Evolutionary conservation across 2,797 vertebrate species (phyloP).

Genomic region (Helarctos malayanus): DNA sequence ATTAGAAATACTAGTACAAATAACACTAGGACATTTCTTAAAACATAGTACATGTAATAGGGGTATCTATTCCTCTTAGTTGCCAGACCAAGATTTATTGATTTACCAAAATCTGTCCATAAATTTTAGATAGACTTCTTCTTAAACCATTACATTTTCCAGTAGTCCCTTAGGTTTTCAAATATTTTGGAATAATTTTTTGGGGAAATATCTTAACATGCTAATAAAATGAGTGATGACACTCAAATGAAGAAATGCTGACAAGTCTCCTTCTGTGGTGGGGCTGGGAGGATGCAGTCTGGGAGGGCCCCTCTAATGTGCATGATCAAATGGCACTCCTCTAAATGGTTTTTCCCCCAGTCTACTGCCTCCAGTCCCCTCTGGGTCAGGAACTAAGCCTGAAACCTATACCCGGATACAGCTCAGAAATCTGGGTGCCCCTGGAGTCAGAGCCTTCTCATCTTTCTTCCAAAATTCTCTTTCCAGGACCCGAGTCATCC

Average conservation of each 20-base stretch:
- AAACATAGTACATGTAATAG: not conserved
- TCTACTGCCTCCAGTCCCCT: not conserved
- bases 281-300: not conserved
- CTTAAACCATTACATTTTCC: not conserved
- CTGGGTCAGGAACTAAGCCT: not conserved
- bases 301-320: not conserved
- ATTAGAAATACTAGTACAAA: not conserved
- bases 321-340: not conserved
- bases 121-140: not conserved
- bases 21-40: not conserved
- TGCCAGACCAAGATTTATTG: not conserved
- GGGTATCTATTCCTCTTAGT: not conserved
- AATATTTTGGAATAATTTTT: not conserved
- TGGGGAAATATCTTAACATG: not conserved
- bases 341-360: not conserved
- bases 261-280: not conserved
- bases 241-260: not conserved
- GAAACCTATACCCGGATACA: accelerated
- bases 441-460: not conserved
- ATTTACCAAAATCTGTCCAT: not conserved
- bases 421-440: not conserved
- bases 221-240: not conserved
- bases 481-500: not conserved
- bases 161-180: not conserved
- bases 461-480: not conserved